Conservation (phyloP, 2,113 vertebrate genomes). For the Emydura subglobosa region DNA sequence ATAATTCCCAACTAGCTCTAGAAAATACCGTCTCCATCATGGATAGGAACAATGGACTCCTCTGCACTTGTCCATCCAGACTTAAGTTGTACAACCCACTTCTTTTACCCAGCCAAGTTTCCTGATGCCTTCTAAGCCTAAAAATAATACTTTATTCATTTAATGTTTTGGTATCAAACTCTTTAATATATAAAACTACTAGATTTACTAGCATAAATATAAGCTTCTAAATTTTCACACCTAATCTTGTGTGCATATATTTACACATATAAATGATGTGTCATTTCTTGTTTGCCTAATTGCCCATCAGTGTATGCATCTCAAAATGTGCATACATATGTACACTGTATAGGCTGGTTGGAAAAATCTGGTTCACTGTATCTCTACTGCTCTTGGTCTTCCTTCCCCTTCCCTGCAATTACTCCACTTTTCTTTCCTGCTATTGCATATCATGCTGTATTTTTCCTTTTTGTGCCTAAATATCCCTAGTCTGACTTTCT, state of each 20-base stretch:
- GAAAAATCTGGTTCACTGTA: constrained; percentile 19
- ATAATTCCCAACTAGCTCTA: constrained; percentile 35
- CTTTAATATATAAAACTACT: constrained; percentile 68
- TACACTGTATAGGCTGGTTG: neutral
- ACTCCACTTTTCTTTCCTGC: constrained; percentile 17
- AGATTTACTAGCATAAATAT: constrained; percentile 70
- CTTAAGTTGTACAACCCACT: constrained; percentile 18
- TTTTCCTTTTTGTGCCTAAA: constrained; percentile 54
- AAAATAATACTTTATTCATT: constrained; percentile 14
- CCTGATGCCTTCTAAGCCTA: constrained; percentile 35
- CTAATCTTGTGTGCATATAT: constrained; percentile 45
- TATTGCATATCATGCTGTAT: neutral
- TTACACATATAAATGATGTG: constrained; percentile 45
- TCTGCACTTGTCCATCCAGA: constrained; percentile 2
- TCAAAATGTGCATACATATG: constrained; percentile 45
- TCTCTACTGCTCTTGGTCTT: constrained; percentile 7
- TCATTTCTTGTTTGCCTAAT: constrained; percentile 43
- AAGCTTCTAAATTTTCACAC: constrained; percentile 58
- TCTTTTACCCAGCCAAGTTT: constrained; percentile 45
- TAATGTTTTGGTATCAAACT: constrained; percentile 55
- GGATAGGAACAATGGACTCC: neutral
- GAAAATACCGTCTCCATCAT: constrained; percentile 28
- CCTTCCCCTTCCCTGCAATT: constrained; percentile 29
- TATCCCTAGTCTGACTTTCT: constrained; percentile 49
- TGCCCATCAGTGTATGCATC: constrained; percentile 58